Conservation (phyloP, 2,113 vertebrate genomes). For the Pangasianodon hypophthalmus region DNA sequence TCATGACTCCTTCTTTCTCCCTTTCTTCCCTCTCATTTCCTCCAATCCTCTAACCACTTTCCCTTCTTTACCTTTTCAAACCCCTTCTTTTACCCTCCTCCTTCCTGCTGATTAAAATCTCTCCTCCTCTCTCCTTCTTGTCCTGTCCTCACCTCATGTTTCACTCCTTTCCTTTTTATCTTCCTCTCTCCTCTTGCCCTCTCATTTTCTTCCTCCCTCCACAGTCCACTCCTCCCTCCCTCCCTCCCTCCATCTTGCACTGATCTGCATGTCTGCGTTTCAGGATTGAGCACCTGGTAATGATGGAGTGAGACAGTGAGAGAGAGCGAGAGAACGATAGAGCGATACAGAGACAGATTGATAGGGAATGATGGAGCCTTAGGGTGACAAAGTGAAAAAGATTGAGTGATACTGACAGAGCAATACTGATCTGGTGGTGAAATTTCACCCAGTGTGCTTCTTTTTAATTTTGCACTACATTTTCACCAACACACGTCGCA, state of each 20-base stretch:
- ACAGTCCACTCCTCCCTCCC: slow-evolving; percentile 9
- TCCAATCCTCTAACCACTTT: neutral
- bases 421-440: neutral
- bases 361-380: neutral
- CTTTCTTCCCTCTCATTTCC: neutral
- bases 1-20: neutral
- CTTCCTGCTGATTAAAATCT: neutral
- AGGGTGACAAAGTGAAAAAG: neutral
- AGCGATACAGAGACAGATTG: neutral
- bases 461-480: neutral
- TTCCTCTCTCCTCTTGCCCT: neutral
- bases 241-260: neutral
- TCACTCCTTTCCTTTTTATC: neutral
- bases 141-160: neutral
- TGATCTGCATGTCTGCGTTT: neutral
- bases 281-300: slow-evolving; percentile 1
- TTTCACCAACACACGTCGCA: slow-evolving; percentile 28
- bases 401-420: neutral
- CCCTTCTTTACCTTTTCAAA: neutral
- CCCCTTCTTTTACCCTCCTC: neutral
- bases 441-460: neutral
- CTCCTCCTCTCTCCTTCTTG: neutral
- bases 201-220: neutral
- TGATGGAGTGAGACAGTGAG: neutral
- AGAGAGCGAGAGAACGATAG: neutral